Evolutionary conservation across 2,888 invertebrate species (phyloP).

Genomic region (Aporophyla lueneburgensis): DNA sequence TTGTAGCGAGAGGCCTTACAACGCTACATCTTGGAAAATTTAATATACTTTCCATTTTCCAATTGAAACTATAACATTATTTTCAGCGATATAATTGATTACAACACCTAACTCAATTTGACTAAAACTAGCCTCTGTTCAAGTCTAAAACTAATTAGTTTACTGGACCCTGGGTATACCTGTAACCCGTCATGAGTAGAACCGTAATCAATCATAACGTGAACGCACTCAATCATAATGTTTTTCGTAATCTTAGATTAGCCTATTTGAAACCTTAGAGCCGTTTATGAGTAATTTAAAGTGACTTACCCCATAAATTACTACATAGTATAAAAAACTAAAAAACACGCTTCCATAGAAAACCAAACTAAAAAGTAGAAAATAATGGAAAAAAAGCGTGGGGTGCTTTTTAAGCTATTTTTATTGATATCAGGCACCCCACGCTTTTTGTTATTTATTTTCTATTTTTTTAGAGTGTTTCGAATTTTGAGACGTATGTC

Average conservation of each 20-base stretch:
- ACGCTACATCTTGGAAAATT: neutral
- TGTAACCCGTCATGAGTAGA: neutral
- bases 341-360: too few relatives aligned
- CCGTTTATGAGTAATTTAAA: too few relatives aligned
- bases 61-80: neutral
- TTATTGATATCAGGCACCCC: too few relatives aligned
- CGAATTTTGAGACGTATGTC: too few relatives aligned
- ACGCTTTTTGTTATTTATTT: too few relatives aligned
- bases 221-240: slow-evolving; percentile 16
- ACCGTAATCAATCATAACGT: slow-evolving; percentile 40
- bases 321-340: too few relatives aligned
- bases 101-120: neutral
- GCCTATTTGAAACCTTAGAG: neutral
- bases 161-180: neutral
- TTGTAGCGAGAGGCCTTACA: too few relatives aligned
- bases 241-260: slow-evolving; percentile 9
- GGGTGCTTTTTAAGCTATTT: too few relatives aligned
- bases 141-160: slow-evolving; percentile 25
- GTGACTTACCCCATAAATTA: too few relatives aligned
- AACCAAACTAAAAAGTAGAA: too few relatives aligned
- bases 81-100: slow-evolving; percentile 7
- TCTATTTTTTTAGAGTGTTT: too few relatives aligned
- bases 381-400: too few relatives aligned
- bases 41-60: neutral
- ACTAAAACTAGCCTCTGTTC: neutral